Conservation (phyloP, 2,797 vertebrate species). For the Acomys russatus region DNA sequence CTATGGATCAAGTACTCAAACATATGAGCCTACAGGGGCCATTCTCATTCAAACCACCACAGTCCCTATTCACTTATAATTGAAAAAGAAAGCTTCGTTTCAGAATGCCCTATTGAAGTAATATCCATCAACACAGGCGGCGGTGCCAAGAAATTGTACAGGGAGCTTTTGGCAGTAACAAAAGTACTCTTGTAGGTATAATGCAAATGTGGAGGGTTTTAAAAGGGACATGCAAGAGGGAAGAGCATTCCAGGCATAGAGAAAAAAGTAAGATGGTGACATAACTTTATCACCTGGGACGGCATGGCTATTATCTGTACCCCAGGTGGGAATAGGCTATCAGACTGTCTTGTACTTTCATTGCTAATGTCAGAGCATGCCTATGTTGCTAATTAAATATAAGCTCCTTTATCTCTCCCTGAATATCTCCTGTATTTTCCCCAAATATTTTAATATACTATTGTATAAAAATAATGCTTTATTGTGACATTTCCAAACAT, state of each 20-base stretch:
- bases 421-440: neutral
- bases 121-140: neutral
- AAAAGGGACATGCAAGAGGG: too few relatives aligned
- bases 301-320: neutral
- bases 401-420: neutral
- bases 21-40: neutral
- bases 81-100: neutral
- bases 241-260: neutral
- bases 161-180: accelerated
- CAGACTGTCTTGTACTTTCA: accelerated
- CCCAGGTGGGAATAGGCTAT: too few relatives aligned
- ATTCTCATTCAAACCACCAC: neutral
- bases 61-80: neutral
- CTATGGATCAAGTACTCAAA: neutral
- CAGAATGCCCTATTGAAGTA: neutral
- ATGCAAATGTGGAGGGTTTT: neutral
- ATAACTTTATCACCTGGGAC: too few relatives aligned
- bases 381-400: neutral
- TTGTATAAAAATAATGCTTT: neutral
- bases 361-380: neutral
- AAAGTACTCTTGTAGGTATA: neutral
- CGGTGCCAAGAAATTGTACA: neutral
- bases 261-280: neutral
- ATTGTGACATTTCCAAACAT: neutral
- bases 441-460: neutral